Conservation (phyloP, 2,888 invertebrate genomes). For the Tethea ocularis region DNA sequence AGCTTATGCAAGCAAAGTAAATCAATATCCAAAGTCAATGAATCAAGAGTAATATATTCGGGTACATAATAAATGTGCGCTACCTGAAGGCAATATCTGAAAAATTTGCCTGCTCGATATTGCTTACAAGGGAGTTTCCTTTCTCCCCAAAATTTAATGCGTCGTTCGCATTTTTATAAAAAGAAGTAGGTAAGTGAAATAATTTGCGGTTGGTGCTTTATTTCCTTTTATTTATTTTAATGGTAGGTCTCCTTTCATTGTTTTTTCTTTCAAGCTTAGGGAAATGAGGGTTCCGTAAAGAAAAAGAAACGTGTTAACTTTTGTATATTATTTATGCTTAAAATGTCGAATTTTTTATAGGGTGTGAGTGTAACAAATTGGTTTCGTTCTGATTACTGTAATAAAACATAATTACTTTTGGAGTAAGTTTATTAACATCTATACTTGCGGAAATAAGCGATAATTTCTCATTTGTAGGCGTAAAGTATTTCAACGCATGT, state of each 20-base stretch:
- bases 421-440: no score
- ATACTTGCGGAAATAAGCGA: neutral
- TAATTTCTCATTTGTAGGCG: constrained; percentile 22
- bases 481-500: constrained; percentile 50
- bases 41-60: constrained; percentile 84
- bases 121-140: constrained; percentile 84
- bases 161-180: constrained; percentile 84
- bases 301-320: constrained; percentile 66
- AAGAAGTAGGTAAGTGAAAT: constrained; percentile 83
- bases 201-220: constrained; percentile 81
- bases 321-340: constrained; percentile 55
- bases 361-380: constrained; percentile 65
- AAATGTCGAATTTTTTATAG: constrained; percentile 61
- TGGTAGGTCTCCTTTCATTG: constrained; percentile 79
- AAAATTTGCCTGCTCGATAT: constrained; percentile 84
- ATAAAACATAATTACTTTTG: constrained; percentile 33
- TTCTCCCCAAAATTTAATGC: constrained; percentile 84
- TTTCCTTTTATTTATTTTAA: constrained; percentile 84
- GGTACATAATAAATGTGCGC: constrained; percentile 84
- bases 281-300: constrained; percentile 60
- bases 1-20: constrained; percentile 82
- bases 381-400: constrained; percentile 59
- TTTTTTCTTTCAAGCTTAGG: constrained; percentile 70
- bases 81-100: constrained; percentile 85
- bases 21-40: constrained; percentile 84